Evolutionary conservation across 2,113 vertebrate species (phyloP).

Genomic region (Rhipidura dahli): DNA sequence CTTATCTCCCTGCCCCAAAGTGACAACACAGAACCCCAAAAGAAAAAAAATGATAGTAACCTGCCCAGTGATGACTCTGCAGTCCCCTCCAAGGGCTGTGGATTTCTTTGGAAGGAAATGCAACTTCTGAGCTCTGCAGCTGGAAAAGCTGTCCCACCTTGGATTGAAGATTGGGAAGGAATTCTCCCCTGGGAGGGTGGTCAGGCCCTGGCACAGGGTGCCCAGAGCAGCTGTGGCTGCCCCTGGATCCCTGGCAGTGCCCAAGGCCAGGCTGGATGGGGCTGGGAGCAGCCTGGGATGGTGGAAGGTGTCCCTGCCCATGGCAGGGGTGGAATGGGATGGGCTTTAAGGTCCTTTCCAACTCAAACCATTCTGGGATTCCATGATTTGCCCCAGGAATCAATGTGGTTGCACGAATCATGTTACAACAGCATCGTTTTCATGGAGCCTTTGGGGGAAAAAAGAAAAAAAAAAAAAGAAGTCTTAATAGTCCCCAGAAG

Average conservation of each 20-base stretch:
- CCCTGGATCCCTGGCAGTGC: background rate
- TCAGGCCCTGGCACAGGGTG: background rate
- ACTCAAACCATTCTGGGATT: background rate
- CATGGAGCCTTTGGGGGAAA: rapidly evolving
- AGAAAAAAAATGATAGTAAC: background rate
- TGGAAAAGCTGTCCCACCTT: background rate
- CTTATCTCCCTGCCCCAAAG: background rate
- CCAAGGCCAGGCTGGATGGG: rapidly evolving
- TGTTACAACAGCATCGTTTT: background rate
- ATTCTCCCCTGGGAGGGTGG: background rate
- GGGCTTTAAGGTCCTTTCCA: background rate
- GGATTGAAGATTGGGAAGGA: background rate
- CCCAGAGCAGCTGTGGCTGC: background rate
- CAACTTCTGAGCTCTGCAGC: background rate
- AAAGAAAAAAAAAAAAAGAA: background rate
- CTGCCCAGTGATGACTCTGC: background rate
- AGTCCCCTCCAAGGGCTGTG: background rate
- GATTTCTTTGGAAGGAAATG: background rate
- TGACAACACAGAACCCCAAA: background rate
- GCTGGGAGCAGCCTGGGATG: rapidly evolving
- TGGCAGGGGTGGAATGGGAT: rapidly evolving
- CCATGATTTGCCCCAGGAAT: background rate
- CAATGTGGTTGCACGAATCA: background rate
- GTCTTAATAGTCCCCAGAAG: background rate
- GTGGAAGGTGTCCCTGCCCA: background rate